Base-by-base conservation (phyloP, 2,113 vertebrate species). In the Oceanites oceanicus region DNA sequence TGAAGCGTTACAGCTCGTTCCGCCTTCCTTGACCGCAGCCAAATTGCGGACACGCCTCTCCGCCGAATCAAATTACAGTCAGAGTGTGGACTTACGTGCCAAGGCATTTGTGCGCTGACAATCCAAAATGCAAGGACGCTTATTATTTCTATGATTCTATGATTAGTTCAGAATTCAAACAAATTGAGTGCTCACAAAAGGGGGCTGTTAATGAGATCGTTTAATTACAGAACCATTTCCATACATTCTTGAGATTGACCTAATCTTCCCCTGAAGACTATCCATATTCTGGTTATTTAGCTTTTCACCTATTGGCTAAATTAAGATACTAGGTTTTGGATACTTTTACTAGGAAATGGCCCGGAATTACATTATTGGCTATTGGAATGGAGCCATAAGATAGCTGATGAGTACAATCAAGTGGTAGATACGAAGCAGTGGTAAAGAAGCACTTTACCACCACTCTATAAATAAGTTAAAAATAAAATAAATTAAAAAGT, bases 21-120 rank as follows among this genome's bases (percentile, higher is more conserved):
- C 1, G 12, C 80, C 66, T 20, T 8, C 53, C 67, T 4, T 7
- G 67, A 19, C 61, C 8, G 3, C 70, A 2, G 88, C 88, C 71
- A 11, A 45, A 16, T 11, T 58, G 13, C 0, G 0, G 82, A 17
- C 61, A 30, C 61, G 4, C 63, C 74, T 92, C 91, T 25, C 25
- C 2, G 13, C 56, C 10, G 62, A 25, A 7, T 86, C 82, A 11
- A 66, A 32, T 56, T n/a, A 65, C 75, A 42, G 50, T 15, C 78
- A 10, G n/a, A 58, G 44, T 0, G 63, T 3, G 32, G 56, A 2
- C 12, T 40, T 19, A 3, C 0, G 5, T 59, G 85, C 83, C 82
- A 72, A 55, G 30, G 34, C 65, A 5, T 73, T 50, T 40, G 42
- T 52, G 72, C 0, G 0, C 56, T 34, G 52, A 44, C 42, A 13